Base-by-base conservation (phyloP, 2,888 invertebrate genomes). In the Myopa tessellatipennis region DNA sequence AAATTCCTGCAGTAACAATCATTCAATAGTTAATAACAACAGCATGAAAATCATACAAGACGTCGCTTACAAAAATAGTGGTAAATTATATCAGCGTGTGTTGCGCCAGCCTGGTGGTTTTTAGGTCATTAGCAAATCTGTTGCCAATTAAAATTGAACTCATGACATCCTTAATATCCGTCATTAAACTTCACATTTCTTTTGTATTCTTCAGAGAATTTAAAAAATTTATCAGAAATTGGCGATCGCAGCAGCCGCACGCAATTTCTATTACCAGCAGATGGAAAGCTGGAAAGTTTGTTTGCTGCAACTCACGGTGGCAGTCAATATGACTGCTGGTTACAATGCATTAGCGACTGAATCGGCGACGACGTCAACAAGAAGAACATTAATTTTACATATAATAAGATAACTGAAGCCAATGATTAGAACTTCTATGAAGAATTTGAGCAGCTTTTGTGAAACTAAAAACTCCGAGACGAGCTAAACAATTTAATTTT, bases 281-380 rank as follows among this genome's bases (percentile, higher is more conserved):
- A 77, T 73, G 34, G 58, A 38, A 73, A 61, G 18, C 58, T 60
- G 7, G 67, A 74, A 76, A 82, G 83, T 76, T 83, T 87, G 82
- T 87, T 82, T 83, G 83, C 84, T 76, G 82, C 83, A 83, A 84
- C 85, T 79, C 86, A 87, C 82, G 86, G 86, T 82, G 86, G 86
- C 81, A 84, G 82, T 80, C 81, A 82, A 81, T 84, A 86, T 83
- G 83, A 86, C 81, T 83, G 26, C 38, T 71, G 70, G 70, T 16
- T 74, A 63, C 50, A 52, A 45, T 70, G 69, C 60, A 71, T 16
- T 12, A 58, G 55, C 50, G 61, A 61, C 61, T 40, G 52, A n/a
- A 72, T 55, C 70, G 65, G 61, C 65, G 71, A 74, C 73, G 68
- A 73, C 45, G 65, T 26, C 34, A 61, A 14, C 69, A 26, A n/a